These are phyloP conservation scores for Formica exsecta DNA, from an alignment of 1,140 invertebrate species.

Conservation along the genomic window DNA sequence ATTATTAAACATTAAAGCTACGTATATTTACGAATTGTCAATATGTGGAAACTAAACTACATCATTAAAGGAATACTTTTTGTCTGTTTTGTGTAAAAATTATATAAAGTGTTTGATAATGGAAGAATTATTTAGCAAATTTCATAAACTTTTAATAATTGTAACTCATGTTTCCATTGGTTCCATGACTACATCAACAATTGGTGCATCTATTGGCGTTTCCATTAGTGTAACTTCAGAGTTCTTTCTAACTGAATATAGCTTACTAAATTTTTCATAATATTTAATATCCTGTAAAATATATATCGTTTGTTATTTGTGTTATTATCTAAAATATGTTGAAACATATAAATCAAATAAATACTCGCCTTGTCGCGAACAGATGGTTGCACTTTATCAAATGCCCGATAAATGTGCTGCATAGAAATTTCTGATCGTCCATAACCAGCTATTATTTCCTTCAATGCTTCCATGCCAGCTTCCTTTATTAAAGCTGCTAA, in stretches of 20 bases:
- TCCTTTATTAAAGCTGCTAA: slow-evolving; percentile 94
- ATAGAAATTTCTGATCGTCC: slow-evolving; percentile 82
- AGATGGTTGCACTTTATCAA: slow-evolving; percentile 93
- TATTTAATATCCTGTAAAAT: slow-evolving; percentile 85
- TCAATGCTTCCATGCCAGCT: slow-evolving; percentile 92
- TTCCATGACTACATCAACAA: slow-evolving; percentile 81
- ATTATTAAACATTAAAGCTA: slow-evolving; percentile 13
- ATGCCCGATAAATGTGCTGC: slow-evolving; percentile 89
- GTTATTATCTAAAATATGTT: slow-evolving; percentile 8
- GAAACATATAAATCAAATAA: slow-evolving; percentile 4
- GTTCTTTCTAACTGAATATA: slow-evolving; percentile 86
- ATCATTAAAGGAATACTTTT: slow-evolving; percentile 21
- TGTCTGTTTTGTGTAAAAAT: slow-evolving; percentile 7
- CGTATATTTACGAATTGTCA: not conserved
- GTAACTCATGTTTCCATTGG: slow-evolving; percentile 85
- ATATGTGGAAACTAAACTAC: slow-evolving; percentile 20
- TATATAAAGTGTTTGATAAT: slow-evolving; percentile 32
- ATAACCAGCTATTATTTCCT: slow-evolving; percentile 87
- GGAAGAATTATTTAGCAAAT: slow-evolving; percentile 64
- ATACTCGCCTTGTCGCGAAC: slow-evolving; percentile 90
- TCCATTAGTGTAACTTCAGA: slow-evolving; percentile 83
- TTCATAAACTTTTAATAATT: slow-evolving; percentile 42
- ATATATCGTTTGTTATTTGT: slow-evolving; percentile 7
- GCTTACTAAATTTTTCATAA: slow-evolving; percentile 88
- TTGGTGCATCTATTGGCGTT: slow-evolving; percentile 77